These are phyloP conservation scores for Anoplopoma fimbria DNA, from an alignment of 2,113 vertebrate species.

Conservation along the genomic window DNA sequence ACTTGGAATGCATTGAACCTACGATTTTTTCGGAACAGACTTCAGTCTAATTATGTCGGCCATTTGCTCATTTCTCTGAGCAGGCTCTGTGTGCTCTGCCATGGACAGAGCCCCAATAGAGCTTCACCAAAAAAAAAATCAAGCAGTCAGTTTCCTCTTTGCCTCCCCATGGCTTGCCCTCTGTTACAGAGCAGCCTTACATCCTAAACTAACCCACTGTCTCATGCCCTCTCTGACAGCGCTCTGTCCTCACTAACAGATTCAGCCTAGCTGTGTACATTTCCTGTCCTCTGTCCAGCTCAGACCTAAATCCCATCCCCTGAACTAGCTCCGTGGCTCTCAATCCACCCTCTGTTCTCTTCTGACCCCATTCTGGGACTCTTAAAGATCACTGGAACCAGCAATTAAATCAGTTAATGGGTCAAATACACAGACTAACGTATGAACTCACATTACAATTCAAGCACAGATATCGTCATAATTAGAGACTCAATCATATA, in stretches of 20 bases:
- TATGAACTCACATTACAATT: constrained; percentile 27
- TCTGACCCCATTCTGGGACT: constrained; percentile 38
- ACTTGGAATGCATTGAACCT: background rate
- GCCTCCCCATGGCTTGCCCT: constrained; percentile 54
- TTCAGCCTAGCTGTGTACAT: constrained; percentile 35
- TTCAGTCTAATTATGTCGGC: constrained; percentile 9
- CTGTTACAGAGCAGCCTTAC: constrained; percentile 57
- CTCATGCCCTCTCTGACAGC: constrained; percentile 63
- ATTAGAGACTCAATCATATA: background rate
- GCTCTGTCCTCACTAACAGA: constrained; percentile 59
- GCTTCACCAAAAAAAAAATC: background rate
- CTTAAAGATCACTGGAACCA: constrained; percentile 52
- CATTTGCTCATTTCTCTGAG: constrained; percentile 40
- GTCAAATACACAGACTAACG: constrained; percentile 40
- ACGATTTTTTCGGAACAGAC: background rate
- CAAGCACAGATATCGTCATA: background rate
- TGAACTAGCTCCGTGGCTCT: constrained; percentile 28
- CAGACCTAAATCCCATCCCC: constrained; percentile 44
- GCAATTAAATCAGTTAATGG: constrained; percentile 52
- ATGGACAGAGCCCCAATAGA: constrained; percentile 46
- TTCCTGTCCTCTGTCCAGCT: constrained; percentile 54
- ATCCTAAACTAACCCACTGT: constrained; percentile 58
- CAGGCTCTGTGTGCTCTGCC: constrained; percentile 11
- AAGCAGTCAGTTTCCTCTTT: constrained; percentile 43
- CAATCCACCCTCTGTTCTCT: constrained; percentile 62